Evolutionary conservation across 2,113 vertebrate genomes (phyloP), one percentile per base, ranked within the genome.

Genomic region (Bos indicus): DNA sequence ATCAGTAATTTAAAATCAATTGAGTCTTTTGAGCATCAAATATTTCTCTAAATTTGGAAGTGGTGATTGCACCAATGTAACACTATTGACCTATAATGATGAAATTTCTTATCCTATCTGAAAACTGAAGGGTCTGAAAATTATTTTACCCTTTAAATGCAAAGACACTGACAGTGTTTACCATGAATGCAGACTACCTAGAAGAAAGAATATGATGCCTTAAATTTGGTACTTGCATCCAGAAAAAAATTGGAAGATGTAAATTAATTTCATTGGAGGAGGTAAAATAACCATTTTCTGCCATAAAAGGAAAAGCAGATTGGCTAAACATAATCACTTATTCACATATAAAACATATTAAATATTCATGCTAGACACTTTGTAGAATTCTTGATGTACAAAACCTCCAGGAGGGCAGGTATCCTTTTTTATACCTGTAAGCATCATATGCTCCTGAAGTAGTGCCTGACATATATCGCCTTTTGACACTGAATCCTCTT

Each of bases 301-400:
- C 5, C 23, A 67, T 51, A 36, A 36, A 87, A 92, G 26, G 88
- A 86, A 90, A 60, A 13, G 2, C 2, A 85, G 10, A 93, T 80
- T 96, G 80, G 3, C 5, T 77, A 91, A 60, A 6, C 14, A 81
- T 52, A 60, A 56, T 23, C 16, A 46, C 64, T 92, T 64, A 91
- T 71, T 96, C 54, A 86, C 60, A 86, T 92, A 23, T 74, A 86
- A 77, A 71, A 71, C 62, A 19, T 78, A 97, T 74, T 94, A 74
- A 85, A 7, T 33, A 51, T 16, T 87, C 43, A 84, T 54, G 28
- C 7, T 16, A 78, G n/a, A 43, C 7, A 82, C 4, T 51, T 92
- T 52, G 10, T 52, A 40, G 28, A 91, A 21, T 11, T 95, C 28
- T 81, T 88, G 23, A 67, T 13, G 36, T 30, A 23, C 57, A 84